phyloP scores from a whole-genome alignment of 2,888 invertebrate species.

The Drosophila robusta region DNA sequence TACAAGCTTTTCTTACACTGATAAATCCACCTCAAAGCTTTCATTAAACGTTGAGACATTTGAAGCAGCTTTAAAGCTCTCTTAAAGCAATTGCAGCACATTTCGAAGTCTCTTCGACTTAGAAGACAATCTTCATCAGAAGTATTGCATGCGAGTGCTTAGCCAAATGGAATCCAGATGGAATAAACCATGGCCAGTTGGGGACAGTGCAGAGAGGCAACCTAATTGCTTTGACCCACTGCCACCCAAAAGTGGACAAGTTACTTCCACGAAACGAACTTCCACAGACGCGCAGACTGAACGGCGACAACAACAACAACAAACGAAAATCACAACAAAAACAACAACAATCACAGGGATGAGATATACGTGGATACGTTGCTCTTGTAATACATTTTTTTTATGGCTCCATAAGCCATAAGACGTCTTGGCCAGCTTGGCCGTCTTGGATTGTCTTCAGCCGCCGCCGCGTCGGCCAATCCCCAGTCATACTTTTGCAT shows the following conservation, averaged over 20 bases:
- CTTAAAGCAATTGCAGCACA: too few relatives aligned
- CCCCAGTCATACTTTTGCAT: constrained; percentile 32
- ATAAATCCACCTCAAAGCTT: too few relatives aligned
- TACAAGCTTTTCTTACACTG: too few relatives aligned
- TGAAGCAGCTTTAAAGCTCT: too few relatives aligned
- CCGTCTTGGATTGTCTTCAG: constrained; percentile 19
- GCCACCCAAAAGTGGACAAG: constrained; percentile 48
- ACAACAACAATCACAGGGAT: neutral
- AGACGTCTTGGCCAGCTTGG: constrained; percentile 42
- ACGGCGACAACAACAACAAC: constrained; percentile 37
- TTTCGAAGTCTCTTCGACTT: neutral
- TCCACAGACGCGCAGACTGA: constrained; percentile 21
- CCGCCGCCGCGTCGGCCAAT: neutral
- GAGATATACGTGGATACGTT: constrained; percentile 34
- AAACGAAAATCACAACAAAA: constrained; percentile 8
- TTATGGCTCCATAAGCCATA: constrained; percentile 61
- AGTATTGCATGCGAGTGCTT: neutral
- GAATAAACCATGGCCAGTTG: neutral
- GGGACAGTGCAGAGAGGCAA: constrained; percentile 22
- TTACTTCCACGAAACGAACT: constrained; percentile 40
- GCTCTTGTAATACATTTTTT: constrained; percentile 53
- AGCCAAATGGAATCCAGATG: neutral
- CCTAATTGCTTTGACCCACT: constrained; percentile 75
- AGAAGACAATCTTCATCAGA: neutral
- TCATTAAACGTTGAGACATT: too few relatives aligned